Evolutionary conservation across 2,888 invertebrate species (phyloP).

Genomic region (Gibbula magus): DNA sequence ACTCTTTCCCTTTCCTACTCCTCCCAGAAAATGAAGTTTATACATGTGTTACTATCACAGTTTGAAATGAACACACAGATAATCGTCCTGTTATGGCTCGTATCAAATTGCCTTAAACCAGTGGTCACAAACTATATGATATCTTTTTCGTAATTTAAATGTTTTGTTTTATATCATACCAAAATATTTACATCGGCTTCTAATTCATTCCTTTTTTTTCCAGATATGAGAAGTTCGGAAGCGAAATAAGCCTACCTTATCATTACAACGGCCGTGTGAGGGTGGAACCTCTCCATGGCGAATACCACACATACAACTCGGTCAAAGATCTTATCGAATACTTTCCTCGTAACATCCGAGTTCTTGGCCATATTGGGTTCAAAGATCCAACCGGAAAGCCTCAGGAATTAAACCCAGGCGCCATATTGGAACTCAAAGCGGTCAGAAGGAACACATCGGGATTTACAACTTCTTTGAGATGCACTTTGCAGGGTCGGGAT

Average conservation of each 20-base stretch:
- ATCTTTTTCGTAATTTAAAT: neutral
- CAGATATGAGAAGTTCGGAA: neutral
- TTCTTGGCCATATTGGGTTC: neutral
- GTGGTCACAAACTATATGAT: too few species aligned
- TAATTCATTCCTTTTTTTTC: neutral
- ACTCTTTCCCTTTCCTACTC: too few species aligned
- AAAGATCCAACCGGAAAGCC: neutral
- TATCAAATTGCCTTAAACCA: too few species aligned
- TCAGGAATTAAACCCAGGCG: neutral
- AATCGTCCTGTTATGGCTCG: too few species aligned
- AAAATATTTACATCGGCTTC: neutral
- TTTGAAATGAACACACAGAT: too few species aligned
- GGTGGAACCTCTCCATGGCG: slow-evolving; percentile 17
- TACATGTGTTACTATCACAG: too few species aligned
- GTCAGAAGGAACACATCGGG: neutral
- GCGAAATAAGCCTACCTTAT: slow-evolving; percentile 3
- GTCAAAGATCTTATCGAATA: slow-evolving; percentile 11
- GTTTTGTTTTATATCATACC: neutral
- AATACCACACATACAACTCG: neutral
- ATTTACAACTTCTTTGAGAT: neutral
- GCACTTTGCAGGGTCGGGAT: neutral
- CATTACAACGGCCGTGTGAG: slow-evolving; percentile 10
- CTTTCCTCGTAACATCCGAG: slow-evolving; percentile 14
- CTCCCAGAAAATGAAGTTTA: too few species aligned
- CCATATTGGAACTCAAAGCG: neutral